These are phyloP conservation scores for Clarias laeviceps DNA, from an alignment of 2,797 vertebrate species.

Conservation along the genomic window DNA sequence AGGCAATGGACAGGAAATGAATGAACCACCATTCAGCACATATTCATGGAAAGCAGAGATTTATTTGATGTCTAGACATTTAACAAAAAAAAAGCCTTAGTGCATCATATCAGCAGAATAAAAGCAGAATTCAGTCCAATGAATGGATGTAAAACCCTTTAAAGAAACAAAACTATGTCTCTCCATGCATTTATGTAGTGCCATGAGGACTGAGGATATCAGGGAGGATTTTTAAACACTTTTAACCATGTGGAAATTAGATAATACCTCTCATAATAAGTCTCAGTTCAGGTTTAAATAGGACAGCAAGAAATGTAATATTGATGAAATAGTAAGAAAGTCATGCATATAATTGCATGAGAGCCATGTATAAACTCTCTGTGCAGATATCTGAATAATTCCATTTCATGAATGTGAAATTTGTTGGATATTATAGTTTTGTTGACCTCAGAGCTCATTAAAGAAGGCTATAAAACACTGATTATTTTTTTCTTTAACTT, in stretches of 20 bases:
- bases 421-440: not conserved
- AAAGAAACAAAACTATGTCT: not conserved
- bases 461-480: not conserved
- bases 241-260: not conserved
- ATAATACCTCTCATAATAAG: not conserved
- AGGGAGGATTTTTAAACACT: not conserved
- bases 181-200: not conserved
- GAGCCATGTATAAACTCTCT: not conserved
- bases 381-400: slow-evolving; percentile 25
- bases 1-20: slow-evolving; percentile 46
- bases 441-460: not conserved
- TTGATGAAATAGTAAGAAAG: slow-evolving; percentile 4
- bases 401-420: slow-evolving; percentile 10
- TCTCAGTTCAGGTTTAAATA: slow-evolving; percentile 2
- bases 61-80: slow-evolving; percentile 38
- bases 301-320: not conserved
- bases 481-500: no score
- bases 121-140: slow-evolving; percentile 1
- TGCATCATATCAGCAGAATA: slow-evolving; percentile 9
- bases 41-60: slow-evolving; percentile 34
- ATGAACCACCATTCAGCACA: slow-evolving; percentile 41
- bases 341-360: not conserved
- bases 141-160: not conserved
- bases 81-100: not conserved
- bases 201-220: not conserved